phyloP scores from a whole-genome alignment of 2,797 vertebrate genomes.

The Meda fulgida region DNA sequence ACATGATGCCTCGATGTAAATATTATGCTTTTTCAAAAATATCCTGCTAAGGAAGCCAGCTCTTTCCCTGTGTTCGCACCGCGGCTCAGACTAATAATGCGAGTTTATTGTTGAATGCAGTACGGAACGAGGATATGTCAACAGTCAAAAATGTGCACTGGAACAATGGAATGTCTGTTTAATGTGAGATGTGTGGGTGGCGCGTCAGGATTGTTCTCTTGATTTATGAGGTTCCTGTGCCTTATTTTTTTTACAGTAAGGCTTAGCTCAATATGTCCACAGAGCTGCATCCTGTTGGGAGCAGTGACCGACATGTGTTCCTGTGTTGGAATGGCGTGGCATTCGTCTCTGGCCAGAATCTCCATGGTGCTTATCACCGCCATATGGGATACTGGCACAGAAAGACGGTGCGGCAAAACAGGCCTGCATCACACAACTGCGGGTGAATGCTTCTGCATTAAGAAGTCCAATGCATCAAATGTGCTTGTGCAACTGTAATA shows the following conservation, averaged over 20 bases:
- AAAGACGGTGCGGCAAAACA: constrained; percentile 63
- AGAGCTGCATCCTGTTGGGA: constrained; percentile 59
- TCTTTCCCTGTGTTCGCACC: constrained; percentile 19
- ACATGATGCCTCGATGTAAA: constrained; percentile 8
- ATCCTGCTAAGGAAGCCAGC: constrained; percentile 30
- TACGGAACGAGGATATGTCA: constrained; percentile 56
- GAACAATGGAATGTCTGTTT: constrained; percentile 65
- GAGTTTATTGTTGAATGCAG: constrained; percentile 51
- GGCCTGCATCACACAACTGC: constrained; percentile 39
- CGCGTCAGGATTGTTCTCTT: constrained; percentile 57
- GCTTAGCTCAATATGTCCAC: constrained; percentile 61
- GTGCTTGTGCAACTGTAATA: constrained; percentile 16
- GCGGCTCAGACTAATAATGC: constrained; percentile 52
- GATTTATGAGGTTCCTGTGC: constrained; percentile 64
- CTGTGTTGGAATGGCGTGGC: constrained; percentile 63
- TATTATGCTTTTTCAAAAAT: constrained; percentile 39
- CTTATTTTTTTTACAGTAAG: constrained; percentile 55
- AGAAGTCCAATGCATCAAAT: constrained; percentile 6
- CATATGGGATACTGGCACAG: constrained; percentile 72
- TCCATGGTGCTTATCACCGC: constrained; percentile 69
- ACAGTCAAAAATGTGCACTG: constrained; percentile 52
- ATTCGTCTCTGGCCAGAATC: constrained; percentile 61
- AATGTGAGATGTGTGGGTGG: constrained; percentile 62
- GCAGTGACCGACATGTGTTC: constrained; percentile 67
- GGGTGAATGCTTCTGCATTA: constrained; percentile 37